Evolutionary conservation across 2,113 vertebrate species (phyloP), one percentile per base, ranked within the genome.

Genomic region (Hipposideros armiger): DNA sequence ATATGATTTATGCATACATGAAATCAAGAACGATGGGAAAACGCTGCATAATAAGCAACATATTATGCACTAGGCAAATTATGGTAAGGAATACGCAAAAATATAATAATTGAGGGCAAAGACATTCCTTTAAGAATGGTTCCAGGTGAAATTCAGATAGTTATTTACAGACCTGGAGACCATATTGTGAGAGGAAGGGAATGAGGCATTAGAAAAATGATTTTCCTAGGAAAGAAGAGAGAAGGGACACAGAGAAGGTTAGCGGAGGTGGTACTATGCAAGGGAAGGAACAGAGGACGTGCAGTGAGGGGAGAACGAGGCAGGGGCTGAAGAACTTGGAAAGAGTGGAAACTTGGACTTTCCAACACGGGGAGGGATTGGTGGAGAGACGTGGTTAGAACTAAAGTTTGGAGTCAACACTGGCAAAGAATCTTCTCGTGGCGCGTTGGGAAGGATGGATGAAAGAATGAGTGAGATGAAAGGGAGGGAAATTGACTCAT

Each of bases 401-500:
- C 20, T 14, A 54, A 91, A 94, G 90, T 78, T 80, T 94, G 94
- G 89, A 96, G 90, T 76, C 40, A 54, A 74, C 20, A 17, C 72
- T 94, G 96, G 94, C 96, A 85, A 82, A 83, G 73, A 74, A 36
- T 66, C 50, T 45, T 17, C 67, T 81, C 73, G 32, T 90, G 86
- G 96, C 78, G 52, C 74, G 54, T 76, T 93, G 70, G 93, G 84
- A 69, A 89, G 87, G 92, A 96, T 50, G 88, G 67, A 94, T 94
- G 89, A 96, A 96, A 97, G 95, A 81, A 50, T 10, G 66, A 74
- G 24, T 7, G 91, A 98, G 95, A 97, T 94, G 95, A 97, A 96
- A 90, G 94, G 93, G 93, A 93, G 93, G 94, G 94, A 91, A 84
- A 90, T 90, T 96, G 96, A 98, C 91, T 97, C 93, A 97, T 89